Evolutionary conservation across 1,140 invertebrate genomes (phyloP), one percentile per base, ranked within the genome.

Genomic region (Aphis gossypii): DNA sequence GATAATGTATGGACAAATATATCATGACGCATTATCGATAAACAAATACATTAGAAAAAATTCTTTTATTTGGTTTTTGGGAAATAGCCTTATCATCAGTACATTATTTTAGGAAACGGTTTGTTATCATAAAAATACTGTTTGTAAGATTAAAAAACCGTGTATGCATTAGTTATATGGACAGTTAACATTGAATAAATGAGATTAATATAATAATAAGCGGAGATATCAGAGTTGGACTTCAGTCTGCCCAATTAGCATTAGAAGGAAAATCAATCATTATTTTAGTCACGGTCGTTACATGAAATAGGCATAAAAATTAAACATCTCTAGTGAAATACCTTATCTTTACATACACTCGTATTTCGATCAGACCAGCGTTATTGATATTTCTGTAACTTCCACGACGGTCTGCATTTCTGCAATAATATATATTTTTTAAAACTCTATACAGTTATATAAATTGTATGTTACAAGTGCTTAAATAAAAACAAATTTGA

Each of bases 281-380:
- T 76, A 76, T 76, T 76, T n/a, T 76, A 76, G n/a, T 76, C 60
- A 76, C 60, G 60, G n/a, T n/a, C 60, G 60, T n/a, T 76, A 68
- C 60, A 76, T 76, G 2, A 76, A 76, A 76, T 76, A 76, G n/a
- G 60, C 60, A 76, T 76, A n/a, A 6, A 76, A 76, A n/a, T 76
- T 76, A n/a, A 76, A n/a, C n/a, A 35, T 76, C n/a, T 76, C 18
- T 76, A 14, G 30, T n/a, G 60, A n/a, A n/a, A n/a, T 76, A 68
- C 30, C 14, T 76, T 18, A 76, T 76, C 60, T n/a, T 51, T 51
- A 76, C 6, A 30, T 76, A n/a, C 60, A 60, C 25, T 7, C 8
- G 2, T 60, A 60, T 60, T 9, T 60, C 25, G 30, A 60, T 30
- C 11, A 18, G 30, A 68, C 60, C 60, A 68, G 9, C 30, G 60